Conservation (phyloP, 2,888 invertebrate genomes). For the Sicus ferrugineus region DNA sequence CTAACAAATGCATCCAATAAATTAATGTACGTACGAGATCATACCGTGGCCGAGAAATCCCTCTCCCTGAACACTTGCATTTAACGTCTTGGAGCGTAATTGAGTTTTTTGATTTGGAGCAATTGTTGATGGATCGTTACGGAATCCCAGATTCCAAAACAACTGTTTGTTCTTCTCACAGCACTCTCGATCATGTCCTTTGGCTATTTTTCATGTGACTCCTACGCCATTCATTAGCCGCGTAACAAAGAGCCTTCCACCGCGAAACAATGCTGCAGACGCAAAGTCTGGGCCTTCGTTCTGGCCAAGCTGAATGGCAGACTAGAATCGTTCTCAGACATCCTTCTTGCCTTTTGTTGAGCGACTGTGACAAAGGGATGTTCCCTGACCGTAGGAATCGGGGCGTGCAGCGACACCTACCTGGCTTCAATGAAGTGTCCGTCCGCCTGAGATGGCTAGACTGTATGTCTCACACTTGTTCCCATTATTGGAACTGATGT, state of each 20-base stretch:
- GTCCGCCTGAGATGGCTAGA: constrained; percentile 54
- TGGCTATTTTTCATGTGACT: constrained; percentile 21
- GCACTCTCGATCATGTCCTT: constrained; percentile 5
- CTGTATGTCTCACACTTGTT: constrained; percentile 45
- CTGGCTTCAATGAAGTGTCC: constrained; percentile 40
- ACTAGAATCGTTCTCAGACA: not conserved
- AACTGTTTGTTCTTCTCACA: constrained; percentile 31
- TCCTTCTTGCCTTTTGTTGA: constrained; percentile 1
- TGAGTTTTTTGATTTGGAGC: constrained; percentile 5
- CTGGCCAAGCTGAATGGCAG: constrained; percentile 16
- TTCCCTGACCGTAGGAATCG: constrained; percentile 58
- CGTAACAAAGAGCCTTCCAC: constrained; percentile 5
- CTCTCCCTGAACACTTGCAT: not conserved
- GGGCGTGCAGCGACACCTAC: constrained; percentile 62
- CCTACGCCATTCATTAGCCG: constrained; percentile 13
- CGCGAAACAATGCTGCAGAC: constrained; percentile 41
- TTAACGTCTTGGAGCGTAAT: not conserved
- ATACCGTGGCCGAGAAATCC: not conserved
- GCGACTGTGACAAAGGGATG: constrained; percentile 52
- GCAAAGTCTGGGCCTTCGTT: constrained; percentile 46
- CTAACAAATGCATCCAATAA: too few species aligned
- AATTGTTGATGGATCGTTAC: constrained; percentile 1
- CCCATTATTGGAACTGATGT: constrained; percentile 12
- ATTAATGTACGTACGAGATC: too few species aligned
- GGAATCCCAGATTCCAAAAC: not conserved